Conservation (phyloP, 2,113 vertebrate genomes). For the Crotalus helleri region DNA sequence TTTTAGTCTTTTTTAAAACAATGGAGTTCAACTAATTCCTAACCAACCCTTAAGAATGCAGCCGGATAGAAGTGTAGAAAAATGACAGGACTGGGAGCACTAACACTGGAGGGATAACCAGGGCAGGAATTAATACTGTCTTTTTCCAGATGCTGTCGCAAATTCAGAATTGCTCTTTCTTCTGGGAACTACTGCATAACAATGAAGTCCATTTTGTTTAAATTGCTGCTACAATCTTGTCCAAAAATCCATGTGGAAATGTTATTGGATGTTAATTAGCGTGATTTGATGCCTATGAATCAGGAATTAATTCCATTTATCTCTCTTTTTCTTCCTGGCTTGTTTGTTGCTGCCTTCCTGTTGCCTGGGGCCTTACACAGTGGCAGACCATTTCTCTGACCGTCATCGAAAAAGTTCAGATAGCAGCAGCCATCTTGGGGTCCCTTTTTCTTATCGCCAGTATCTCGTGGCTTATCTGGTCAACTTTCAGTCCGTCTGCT, state of each 20-base stretch:
- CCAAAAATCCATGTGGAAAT: not conserved
- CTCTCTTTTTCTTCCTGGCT: conserved; percentile 29
- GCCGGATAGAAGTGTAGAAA: not conserved
- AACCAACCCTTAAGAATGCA: not conserved
- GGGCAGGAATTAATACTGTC: not conserved
- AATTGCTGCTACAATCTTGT: not conserved
- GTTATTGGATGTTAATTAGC: not conserved
- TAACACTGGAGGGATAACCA: not conserved
- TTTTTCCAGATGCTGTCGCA: not conserved
- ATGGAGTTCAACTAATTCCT: not conserved
- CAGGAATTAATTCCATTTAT: conserved; percentile 31
- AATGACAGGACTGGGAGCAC: not conserved
- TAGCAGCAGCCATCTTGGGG: conserved; percentile 94
- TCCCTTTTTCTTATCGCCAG: conserved; percentile 98
- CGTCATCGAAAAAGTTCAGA: conserved; percentile 98
- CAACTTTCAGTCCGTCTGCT: conserved; percentile 94
- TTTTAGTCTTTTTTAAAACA: not conserved
- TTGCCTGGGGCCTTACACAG: conserved; percentile 62
- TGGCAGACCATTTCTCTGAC: conserved; percentile 99
- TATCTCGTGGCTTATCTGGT: conserved; percentile 99
- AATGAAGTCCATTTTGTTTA: not conserved
- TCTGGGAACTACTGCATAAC: not conserved
- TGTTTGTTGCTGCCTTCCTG: conserved; percentile 15
- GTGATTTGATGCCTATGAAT: not conserved
- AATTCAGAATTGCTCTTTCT: not conserved